A percentile compares a stretch with the other conserved stretches of the same genome.
These are phyloP conservation scores for Pteromalus puparum DNA, from an alignment of 1,140 invertebrate species.

Conservation along the genomic window DNA sequence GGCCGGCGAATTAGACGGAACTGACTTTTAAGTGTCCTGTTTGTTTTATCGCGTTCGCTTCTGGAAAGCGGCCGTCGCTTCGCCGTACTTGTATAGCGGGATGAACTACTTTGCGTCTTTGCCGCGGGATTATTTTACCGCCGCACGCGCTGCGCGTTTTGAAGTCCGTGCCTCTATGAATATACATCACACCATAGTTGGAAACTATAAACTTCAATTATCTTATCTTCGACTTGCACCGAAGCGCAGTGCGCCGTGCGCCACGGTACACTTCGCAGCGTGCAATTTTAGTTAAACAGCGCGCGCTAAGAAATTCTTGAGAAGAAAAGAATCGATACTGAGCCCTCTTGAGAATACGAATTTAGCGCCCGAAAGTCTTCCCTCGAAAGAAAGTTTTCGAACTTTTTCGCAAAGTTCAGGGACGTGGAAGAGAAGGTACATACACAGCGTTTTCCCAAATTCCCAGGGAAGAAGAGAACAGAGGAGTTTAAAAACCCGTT, in stretches of 20 bases:
- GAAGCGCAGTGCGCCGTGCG: no score
- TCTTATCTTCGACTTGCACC: neutral
- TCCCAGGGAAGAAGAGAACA: neutral
- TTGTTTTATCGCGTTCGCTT: neutral
- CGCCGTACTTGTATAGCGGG: no score
- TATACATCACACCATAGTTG: neutral
- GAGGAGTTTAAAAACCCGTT: neutral
- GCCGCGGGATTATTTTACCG: no score
- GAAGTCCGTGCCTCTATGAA: neutral
- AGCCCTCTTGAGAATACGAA: no score
- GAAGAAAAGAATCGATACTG: neutral
- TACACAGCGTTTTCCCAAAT: neutral
- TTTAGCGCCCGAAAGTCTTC: no score
- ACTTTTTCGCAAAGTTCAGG: neutral
- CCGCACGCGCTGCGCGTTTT: no score
- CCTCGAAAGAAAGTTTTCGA: neutral
- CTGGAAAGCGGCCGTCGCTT: neutral
- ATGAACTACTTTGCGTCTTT: no score
- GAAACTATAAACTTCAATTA: constrained; percentile 1
- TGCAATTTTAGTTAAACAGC: neutral
- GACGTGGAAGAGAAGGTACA: neutral
- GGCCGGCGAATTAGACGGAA: neutral
- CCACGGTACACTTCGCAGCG: neutral
- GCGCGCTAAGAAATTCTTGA: neutral
- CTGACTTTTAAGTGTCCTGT: neutral